Evolutionary conservation across 23 tunicate genomes (phyloP).

Genomic region (Styela plicata): DNA sequence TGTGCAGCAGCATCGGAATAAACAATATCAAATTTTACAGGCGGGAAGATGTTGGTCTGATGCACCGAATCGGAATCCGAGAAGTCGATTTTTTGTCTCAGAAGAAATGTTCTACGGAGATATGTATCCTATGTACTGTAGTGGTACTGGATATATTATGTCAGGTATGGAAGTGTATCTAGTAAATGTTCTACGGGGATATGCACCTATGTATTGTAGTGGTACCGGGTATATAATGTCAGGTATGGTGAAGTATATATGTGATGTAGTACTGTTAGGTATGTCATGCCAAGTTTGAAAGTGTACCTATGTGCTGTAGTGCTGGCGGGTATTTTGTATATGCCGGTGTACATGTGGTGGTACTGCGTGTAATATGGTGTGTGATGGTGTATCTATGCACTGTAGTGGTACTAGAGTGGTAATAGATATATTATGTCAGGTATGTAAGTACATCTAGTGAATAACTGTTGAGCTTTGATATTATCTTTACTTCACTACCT

Average conservation of each 20-base stretch:
- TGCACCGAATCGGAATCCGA: constrained; percentile 37
- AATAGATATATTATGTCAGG: neutral
- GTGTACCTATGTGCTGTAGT: too few relatives aligned
- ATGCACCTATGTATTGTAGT: neutral
- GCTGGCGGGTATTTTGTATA: too few relatives aligned
- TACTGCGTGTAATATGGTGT: too few relatives aligned
- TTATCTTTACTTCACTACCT: too few relatives aligned
- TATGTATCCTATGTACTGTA: constrained; percentile 55
- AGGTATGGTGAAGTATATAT: too few relatives aligned
- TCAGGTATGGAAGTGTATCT: constrained; percentile 76
- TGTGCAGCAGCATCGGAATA: too few relatives aligned
- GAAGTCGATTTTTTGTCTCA: constrained; percentile 63
- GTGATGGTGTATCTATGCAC: too few relatives aligned
- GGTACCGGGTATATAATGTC: neutral
- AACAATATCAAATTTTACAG: too few relatives aligned
- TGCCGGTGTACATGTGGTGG: too few relatives aligned
- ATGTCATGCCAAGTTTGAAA: too few relatives aligned
- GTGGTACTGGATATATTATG: constrained; percentile 58
- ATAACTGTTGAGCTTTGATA: neutral
- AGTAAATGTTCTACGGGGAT: neutral
- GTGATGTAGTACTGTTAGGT: too few relatives aligned
- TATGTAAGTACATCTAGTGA: too few relatives aligned
- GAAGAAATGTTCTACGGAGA: constrained; percentile 26
- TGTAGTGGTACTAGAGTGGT: neutral
- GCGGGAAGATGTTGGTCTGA: constrained; percentile 41